phyloP scores from a whole-genome alignment of 2,888 invertebrate genomes.

The Scaptomyza flava region DNA sequence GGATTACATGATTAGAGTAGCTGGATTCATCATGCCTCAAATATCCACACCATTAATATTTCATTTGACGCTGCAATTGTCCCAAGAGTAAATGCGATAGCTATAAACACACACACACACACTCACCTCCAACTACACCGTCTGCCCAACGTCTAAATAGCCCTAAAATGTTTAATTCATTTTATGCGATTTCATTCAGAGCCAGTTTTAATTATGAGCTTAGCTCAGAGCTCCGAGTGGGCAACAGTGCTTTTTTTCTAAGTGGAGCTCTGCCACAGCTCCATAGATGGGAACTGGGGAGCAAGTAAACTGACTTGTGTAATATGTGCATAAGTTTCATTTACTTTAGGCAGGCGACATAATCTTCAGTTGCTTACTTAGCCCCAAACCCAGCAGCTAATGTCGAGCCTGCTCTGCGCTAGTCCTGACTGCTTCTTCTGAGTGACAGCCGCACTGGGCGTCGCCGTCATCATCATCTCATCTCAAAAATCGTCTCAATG shows the following conservation, averaged over 20 bases:
- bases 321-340: conserved; percentile 79
- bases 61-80: conserved; percentile 80
- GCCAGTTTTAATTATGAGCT: conserved; percentile 77
- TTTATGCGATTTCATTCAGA: conserved; percentile 80
- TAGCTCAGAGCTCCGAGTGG: conserved; percentile 12
- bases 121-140: conserved; percentile 9
- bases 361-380: conserved; percentile 67
- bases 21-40: conserved; percentile 39
- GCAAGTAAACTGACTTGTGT: conserved; percentile 73
- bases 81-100: conserved; percentile 60
- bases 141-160: conserved; percentile 62
- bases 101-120: conserved; percentile 8
- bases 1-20: conserved; percentile 57
- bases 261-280: conserved; percentile 31
- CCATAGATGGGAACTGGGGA: conserved; percentile 3
- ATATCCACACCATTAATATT: conserved; percentile 75
- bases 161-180: conserved; percentile 80
- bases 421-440: conserved; percentile 10
- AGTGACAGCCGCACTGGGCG: conserved; percentile 55
- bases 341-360: conserved; percentile 75
- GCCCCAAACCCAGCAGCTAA: conserved; percentile 53
- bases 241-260: neutral
- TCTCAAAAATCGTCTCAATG: conserved; percentile 71
- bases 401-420: conserved; percentile 6
- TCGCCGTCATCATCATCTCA: conserved; percentile 21